phyloP scores from a whole-genome alignment of 1,140 invertebrate species.

The Bathynomus jamesi region DNA sequence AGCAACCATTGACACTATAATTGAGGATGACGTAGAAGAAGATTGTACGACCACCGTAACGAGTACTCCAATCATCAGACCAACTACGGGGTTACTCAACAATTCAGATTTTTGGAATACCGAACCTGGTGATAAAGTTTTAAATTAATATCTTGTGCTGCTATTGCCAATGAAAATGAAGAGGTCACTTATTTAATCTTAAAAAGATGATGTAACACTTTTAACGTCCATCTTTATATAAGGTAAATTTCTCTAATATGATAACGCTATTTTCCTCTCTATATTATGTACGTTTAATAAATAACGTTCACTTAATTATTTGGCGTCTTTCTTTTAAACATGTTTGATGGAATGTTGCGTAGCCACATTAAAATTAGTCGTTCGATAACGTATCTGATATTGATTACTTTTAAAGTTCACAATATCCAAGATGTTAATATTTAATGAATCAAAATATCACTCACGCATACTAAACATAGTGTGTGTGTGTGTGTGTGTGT shows the following conservation, averaged over 20 bases:
- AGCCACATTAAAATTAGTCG: no score
- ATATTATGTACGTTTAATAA: neutral
- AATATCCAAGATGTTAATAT: no score
- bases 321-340: no score
- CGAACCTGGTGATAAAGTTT: constrained; percentile 36
- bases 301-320: no score
- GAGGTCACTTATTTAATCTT: neutral
- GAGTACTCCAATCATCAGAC: constrained; percentile 53
- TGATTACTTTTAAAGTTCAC: no score
- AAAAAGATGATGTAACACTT: neutral
- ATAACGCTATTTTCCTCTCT: neutral
- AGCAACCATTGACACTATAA: constrained; percentile 44
- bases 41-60: constrained; percentile 53
- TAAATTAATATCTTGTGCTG: neutral
- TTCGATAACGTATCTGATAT: no score
- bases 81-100: constrained; percentile 50
- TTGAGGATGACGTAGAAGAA: constrained; percentile 52
- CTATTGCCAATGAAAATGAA: neutral
- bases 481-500: no score
- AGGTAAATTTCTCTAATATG: neutral
- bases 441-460: no score
- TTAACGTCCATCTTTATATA: neutral
- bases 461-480: no score
- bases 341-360: no score
- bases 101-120: constrained; percentile 47